Percentiles rank a stretch among this genome's conserved stretches.
Conservation (phyloP, 2,888 invertebrate genomes). For the Biston betularia region DNA sequence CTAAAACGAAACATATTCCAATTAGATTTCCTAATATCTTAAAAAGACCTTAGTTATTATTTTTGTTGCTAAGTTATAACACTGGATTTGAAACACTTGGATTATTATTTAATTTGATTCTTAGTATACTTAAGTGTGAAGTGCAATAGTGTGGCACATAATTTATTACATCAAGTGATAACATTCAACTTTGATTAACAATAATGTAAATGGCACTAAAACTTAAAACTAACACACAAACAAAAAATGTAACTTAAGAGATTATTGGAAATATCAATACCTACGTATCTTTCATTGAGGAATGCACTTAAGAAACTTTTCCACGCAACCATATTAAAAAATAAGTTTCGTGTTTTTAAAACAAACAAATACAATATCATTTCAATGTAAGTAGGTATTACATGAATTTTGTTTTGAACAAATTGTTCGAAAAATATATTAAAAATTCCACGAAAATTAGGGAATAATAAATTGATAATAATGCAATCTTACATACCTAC, state of each 20-base stretch:
- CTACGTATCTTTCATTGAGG: background rate
- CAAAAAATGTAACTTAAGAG: background rate
- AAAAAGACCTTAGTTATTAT: conserved; percentile 1
- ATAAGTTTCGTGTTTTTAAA: no score
- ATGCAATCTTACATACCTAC: no score
- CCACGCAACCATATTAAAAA: no score
- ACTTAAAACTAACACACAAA: background rate
- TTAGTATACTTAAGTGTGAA: background rate
- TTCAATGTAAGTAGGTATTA: no score
- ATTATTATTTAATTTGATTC: background rate
- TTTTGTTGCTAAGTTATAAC: background rate
- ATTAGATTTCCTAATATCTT: background rate
- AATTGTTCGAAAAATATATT: no score
- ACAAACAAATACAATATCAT: no score
- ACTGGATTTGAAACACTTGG: background rate
- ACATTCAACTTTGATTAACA: background rate
- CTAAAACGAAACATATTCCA: background rate
- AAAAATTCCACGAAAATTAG: no score
- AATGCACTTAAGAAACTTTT: no score
- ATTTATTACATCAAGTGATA: conserved; percentile 7
- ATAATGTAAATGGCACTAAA: conserved; percentile 21
- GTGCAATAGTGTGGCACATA: conserved; percentile 20
- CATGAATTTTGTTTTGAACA: no score
- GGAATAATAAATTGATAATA: no score
- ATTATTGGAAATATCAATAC: background rate